Base-by-base conservation (phyloP, 2,888 invertebrate genomes). In the Dynastes grantii region DNA sequence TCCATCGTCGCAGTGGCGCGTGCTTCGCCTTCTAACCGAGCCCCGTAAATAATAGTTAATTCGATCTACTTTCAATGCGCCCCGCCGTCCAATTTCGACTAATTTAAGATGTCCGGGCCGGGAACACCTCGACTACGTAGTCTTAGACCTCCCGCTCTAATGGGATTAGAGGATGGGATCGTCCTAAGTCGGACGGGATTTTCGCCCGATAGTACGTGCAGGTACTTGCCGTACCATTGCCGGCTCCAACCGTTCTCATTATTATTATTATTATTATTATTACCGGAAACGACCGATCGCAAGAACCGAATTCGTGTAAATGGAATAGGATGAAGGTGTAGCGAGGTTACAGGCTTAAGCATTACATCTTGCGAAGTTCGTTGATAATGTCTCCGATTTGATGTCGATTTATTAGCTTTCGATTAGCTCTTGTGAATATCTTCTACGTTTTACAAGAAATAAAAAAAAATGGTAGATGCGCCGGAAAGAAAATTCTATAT, bases 21-120 rank as follows among this genome's bases (percentile, higher is more conserved):
- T 79, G 77, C 78, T 77, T 76, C 53, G 79, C 71, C 45, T 78
- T 51, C 79, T 67, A 78, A 77, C 70, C 67, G 37, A 68, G 49
- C 45, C 78, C 79, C 80, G 77, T 79, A 81, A 80, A 81, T 80
- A 81, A 79, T 78, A 77, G 78, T 80, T 80, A 80, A 79, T 79
- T 78, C 78, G 80, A 78, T 79, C 82, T 76, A 82, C 81, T 82
- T 83, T 82, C 81, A 81, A 81, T 83, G 81, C 81, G 80, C 81
- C 81, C 79, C 81, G 76, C 80, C 82, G 79, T 81, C 82, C 84
- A 85, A 85, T 85, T 85, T 85, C 83, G 82, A 82, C 82, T 82
- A 82, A 79, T 84, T 83, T 84, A 84, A 84, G 82, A 82, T 80
- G 83, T 81, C 78, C 79, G 79, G 55, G 81, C 80, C 45, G 79